Base-by-base conservation (phyloP, 2,888 invertebrate species). In the Odiellus spinosus region DNA sequence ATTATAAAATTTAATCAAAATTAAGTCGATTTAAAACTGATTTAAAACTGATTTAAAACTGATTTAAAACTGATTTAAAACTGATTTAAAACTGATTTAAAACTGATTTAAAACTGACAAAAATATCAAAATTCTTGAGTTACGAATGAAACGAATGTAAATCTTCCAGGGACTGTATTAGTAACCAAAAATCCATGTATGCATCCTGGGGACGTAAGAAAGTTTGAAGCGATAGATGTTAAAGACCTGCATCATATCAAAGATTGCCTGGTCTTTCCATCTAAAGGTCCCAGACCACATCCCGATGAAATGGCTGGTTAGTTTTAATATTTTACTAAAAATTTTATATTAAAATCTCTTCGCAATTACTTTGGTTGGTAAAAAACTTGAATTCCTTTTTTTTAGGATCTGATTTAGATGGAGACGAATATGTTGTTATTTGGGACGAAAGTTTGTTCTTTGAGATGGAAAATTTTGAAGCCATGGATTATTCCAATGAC, bases 101-200 rank as follows among this genome's bases (percentile, higher is more conserved):
- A n/a, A n/a, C n/a, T n/a, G n/a, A n/a, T n/a, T n/a, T n/a, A n/a
- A n/a, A n/a, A n/a, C n/a, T n/a, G n/a, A n/a, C n/a, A n/a, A n/a
- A n/a, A n/a, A n/a, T n/a, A n/a, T n/a, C n/a, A n/a, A n/a, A n/a
- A n/a, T n/a, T n/a, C n/a, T n/a, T n/a, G n/a, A n/a, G n/a, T n/a
- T n/a, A n/a, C n/a, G n/a, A n/a, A n/a, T n/a, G n/a, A n/a, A n/a
- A n/a, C n/a, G n/a, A 26, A 26, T 26, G 26, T 26, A 8, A 26
- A 26, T 6, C 4, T 26, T 26, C 5, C 34, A 33, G 53, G 48
- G 17, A 36, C 44, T 40, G 61, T 67, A 4, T 54, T 67, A 21
- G 63, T 67, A 17, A 61, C 63, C 12, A 67, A 67, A 55, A 66
- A 65, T 51, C 68, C 68, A 4, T 67, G 67, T 47, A 62, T 64